phyloP scores from a whole-genome alignment of 2,113 vertebrate genomes.

The Oryzias woworae region DNA sequence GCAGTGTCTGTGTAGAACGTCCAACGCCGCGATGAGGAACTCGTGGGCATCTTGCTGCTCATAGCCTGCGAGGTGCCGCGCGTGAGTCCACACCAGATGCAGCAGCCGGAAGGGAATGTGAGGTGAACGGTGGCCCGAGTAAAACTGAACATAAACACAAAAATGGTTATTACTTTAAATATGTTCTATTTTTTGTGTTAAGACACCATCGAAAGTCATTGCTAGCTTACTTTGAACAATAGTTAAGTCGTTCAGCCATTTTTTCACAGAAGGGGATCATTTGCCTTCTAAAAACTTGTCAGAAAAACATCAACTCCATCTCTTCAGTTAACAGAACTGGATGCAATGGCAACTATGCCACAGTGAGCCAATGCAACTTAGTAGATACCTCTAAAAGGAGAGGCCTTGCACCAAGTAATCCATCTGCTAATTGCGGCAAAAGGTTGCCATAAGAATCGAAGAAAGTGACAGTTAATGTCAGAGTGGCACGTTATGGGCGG shows the following conservation, averaged over 20 bases:
- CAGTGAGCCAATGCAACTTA: slow-evolving; percentile 13
- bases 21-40: slow-evolving; percentile 97
- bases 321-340: slow-evolving; percentile 5
- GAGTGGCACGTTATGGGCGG: slow-evolving; percentile 23
- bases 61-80: slow-evolving; percentile 96
- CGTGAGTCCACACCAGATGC: slow-evolving; percentile 99
- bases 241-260: slow-evolving; percentile 15
- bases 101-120: slow-evolving; percentile 99
- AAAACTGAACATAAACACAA: slow-evolving; percentile 82
- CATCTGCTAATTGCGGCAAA: slow-evolving; percentile 26
- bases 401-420: slow-evolving; percentile 20
- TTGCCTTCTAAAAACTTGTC: slow-evolving; percentile 1
- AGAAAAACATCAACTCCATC: slow-evolving; percentile 19
- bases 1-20: slow-evolving; percentile 97
- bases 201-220: background rate
- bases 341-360: slow-evolving; percentile 7
- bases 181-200: slow-evolving; percentile 7
- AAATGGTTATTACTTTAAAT: slow-evolving; percentile 7
- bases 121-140: slow-evolving; percentile 97
- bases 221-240: slow-evolving; percentile 1
- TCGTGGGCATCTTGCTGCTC: slow-evolving; percentile 99
- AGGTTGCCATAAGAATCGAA: slow-evolving; percentile 36
- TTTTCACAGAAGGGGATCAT: slow-evolving; percentile 4
- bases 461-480: slow-evolving; percentile 46
- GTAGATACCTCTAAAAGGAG: background rate